phyloP scores from a whole-genome alignment of 2,113 vertebrate species.

The Strix uralensis region DNA sequence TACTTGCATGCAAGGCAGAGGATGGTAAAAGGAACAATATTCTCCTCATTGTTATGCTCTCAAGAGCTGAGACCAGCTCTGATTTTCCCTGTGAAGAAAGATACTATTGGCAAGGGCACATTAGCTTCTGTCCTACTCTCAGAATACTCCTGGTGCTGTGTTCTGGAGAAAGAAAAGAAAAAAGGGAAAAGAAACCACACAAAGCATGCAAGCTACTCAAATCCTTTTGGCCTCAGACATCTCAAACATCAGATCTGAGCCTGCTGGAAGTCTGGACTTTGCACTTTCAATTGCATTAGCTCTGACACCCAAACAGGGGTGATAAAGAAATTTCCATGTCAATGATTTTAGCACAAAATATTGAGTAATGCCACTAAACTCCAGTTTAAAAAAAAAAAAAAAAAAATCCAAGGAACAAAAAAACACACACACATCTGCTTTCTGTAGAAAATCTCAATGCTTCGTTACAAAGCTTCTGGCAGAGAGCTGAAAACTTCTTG shows the following conservation, averaged over 20 bases:
- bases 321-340: background rate
- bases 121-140: background rate
- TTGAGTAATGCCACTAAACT: background rate
- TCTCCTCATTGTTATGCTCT: background rate
- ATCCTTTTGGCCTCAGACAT: background rate
- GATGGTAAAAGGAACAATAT: background rate
- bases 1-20: background rate
- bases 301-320: background rate
- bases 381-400: background rate
- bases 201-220: background rate
- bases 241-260: background rate
- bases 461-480: background rate
- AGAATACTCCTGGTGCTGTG: background rate
- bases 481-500: background rate
- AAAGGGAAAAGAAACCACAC: background rate
- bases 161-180: background rate
- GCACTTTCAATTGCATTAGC: background rate
- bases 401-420: too few species aligned
- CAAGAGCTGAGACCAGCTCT: background rate
- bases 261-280: background rate
- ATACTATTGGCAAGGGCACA: background rate
- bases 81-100: background rate
- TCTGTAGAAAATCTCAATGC: background rate
- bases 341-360: slow-evolving; percentile 16
- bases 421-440: background rate